A percentile compares a stretch with the other conserved stretches of the same genome.
Conservation (phyloP, 2,888 invertebrate genomes). For the Cataglyphis altisquamis region DNA sequence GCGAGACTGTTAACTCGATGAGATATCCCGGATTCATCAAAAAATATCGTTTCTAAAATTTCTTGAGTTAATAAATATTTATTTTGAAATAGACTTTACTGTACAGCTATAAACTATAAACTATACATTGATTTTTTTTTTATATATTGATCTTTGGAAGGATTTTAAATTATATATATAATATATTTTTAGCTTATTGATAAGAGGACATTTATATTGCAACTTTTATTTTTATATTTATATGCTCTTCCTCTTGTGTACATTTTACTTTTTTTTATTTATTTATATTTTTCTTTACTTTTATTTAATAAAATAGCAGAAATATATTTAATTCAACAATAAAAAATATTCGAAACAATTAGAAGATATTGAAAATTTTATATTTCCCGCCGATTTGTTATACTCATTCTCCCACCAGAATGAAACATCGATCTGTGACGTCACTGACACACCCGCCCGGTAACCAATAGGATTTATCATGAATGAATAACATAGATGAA, state of each 20-base stretch:
- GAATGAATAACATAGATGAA: constrained; percentile 73
- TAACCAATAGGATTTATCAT: constrained; percentile 77
- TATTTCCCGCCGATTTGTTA: constrained; percentile 72
- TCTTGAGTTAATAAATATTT: not conserved
- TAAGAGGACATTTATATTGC: not conserved
- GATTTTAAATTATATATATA: not conserved
- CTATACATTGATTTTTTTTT: not conserved
- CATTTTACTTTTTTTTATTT: not conserved
- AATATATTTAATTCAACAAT: not conserved
- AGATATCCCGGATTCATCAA: not conserved
- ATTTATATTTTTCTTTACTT: not conserved
- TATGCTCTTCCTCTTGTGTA: not conserved
- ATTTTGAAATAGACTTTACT: not conserved
- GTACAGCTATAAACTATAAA: not conserved
- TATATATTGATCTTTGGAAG: not conserved
- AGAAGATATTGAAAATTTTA: constrained; percentile 18
- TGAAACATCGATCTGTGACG: constrained; percentile 80
- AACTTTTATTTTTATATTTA: not conserved
- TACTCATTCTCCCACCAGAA: constrained; percentile 45
- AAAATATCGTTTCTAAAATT: not conserved
- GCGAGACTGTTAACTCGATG: not conserved
- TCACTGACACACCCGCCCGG: constrained; percentile 80
- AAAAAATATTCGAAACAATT: not conserved
- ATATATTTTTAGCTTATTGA: not conserved
- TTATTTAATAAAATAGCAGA: not conserved